Evolutionary conservation across 2,888 invertebrate species (phyloP), one percentile per base, ranked within the genome.

Genomic region (Glyphotaelius pellucidus): DNA sequence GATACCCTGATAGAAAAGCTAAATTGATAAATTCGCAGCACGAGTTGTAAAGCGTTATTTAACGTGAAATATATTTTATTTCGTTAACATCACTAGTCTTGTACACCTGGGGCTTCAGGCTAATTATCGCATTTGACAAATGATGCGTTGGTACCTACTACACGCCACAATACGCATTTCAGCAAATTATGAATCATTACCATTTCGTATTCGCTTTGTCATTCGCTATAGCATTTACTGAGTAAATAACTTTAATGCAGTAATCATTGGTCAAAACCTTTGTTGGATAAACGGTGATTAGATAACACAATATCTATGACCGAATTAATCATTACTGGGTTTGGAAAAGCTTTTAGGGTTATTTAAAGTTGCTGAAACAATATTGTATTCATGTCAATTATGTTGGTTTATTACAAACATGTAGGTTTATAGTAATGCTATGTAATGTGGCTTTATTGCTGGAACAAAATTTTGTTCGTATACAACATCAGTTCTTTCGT

Each of bases 121-220:
- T 12, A 85, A 85, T 85, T 38, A 38, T 67, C 85, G 38, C 42
- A 38, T 38, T 85, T 85, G 85, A 85, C 85, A 85, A 85, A 85
- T 85, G 85, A 38, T n/a, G 85, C 35, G 84, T 84, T 15, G 47
- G 47, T 47, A 47, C n/a, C n/a, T n/a, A n/a, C 47, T 47, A 15
- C 52, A 67, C 5, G 25, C 52, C 25, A 12, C 85, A 85, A 85
- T 38, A 85, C 47, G 85, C 38, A 85, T 85, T 85, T 35, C 83
- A 83, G 42, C n/a, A 42, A 38, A 85, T n/a, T 42, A 42, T 85
- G 42, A 38, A 38, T 42, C 85, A 38, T 38, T n/a, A 38, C 42
- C 85, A 85, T 85, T 85, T n/a, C 12, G 35, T 42, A 42, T 85
- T 85, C 85, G 85, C 85, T 85, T 85, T 85, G 85, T 25, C 85